Conservation (phyloP, 2,797 vertebrate genomes). For the Lycodopsis pacificus region DNA sequence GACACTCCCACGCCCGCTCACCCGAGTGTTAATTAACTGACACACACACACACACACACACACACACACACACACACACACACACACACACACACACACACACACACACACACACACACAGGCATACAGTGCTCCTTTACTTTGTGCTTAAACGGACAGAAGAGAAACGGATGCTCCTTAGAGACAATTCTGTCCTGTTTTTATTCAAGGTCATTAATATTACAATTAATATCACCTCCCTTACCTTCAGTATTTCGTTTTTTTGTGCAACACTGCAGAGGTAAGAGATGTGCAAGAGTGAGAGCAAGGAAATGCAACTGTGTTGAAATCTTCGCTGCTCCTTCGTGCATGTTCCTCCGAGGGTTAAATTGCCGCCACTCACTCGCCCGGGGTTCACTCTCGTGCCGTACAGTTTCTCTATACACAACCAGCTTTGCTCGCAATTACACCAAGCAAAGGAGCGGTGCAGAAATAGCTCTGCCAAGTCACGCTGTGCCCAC, state of each 20-base stretch:
- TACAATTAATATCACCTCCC: background rate
- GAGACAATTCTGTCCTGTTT: background rate
- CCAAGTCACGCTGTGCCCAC: conserved; percentile 15
- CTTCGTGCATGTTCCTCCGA: background rate
- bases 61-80: background rate
- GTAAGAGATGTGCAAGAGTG: background rate
- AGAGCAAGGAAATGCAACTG: conserved; percentile 1
- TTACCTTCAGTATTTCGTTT: background rate
- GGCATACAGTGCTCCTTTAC: background rate
- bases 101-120: conserved; percentile 7
- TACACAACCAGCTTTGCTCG: background rate
- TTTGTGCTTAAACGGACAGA: background rate
- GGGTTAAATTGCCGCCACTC: background rate
- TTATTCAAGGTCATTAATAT: conserved; percentile 1
- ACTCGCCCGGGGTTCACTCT: background rate
- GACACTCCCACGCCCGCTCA: background rate
- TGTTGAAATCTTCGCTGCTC: conserved; percentile 2
- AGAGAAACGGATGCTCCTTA: conserved; percentile 1
- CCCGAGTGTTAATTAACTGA: conserved; percentile 10
- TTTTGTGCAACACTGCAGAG: conserved; percentile 4
- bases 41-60: background rate
- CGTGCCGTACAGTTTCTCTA: background rate
- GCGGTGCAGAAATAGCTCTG: conserved; percentile 23
- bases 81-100: background rate
- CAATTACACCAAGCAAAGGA: conserved; percentile 30